Evolutionary conservation across 2,888 invertebrate species (phyloP), one percentile per base, ranked within the genome.

Genomic region (Drosophila algonquin): DNA sequence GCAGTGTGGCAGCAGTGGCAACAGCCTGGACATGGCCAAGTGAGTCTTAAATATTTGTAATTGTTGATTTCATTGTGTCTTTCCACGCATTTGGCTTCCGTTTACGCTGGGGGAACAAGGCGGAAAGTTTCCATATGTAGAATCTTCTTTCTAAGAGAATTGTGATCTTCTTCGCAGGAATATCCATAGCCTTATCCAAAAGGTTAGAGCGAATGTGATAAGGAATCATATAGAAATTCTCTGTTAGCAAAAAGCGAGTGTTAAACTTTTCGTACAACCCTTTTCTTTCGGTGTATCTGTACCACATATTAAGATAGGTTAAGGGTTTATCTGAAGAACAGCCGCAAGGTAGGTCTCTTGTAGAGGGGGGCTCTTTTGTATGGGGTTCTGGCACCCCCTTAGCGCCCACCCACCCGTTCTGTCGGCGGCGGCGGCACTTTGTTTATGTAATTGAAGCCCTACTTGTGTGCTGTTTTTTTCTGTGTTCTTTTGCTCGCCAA

Each of bases 391-490:
- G 5, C 45, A 21, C 21, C 21, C 21, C 21, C 21, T 21, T 3
- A 3, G 10, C 12, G 10, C 12, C 16, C 35, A 50, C 35, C n/a
- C 30, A 9, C 12, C 14, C 18, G 6, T 2, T 47, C 18, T 51
- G 67, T 63, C 55, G 73, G 65, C 64, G 79, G 65, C 64, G 79
- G 76, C 71, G 79, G 76, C 80, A 65, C 74, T 81, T 76, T 59
- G 63, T 63, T 67, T 75, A 54, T 61, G 83, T 86, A 83, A 83
- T 86, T 80, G 86, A 83, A 86, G 80, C 83, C 83, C 63, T 76
- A 83, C 70, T 67, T 64, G 61, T 69, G 69, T 69, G 44, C 59
- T 51, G 24, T 24, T 59, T 30, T 30, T 8, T 8, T 30, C 30
- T 51, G 46, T 59, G 44, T 30, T 30, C 44, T 52, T 32, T 47